phyloP scores from a whole-genome alignment of 2,797 vertebrate species.

The Acestrorhynchus altus region DNA sequence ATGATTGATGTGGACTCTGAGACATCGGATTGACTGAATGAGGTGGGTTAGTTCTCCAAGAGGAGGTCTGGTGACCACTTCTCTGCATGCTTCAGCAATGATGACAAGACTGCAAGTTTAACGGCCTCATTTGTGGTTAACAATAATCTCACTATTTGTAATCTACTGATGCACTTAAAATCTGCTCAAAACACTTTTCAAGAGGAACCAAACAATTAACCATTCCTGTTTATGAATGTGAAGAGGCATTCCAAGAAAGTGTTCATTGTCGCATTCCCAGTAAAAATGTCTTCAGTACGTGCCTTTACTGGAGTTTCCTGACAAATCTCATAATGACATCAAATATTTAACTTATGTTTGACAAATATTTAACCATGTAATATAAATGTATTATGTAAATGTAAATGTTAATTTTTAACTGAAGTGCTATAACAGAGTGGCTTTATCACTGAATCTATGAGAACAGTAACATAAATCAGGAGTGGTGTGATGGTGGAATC shows the following conservation, averaged over 20 bases:
- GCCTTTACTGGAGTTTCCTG: not conserved
- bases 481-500: not conserved
- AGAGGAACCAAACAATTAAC: not conserved
- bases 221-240: not conserved
- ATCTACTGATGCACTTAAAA: slow-evolving; percentile 25
- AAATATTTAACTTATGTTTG: slow-evolving; percentile 4
- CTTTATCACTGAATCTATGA: not conserved
- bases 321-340: not conserved
- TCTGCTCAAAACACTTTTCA: slow-evolving; percentile 7
- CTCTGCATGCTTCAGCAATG: not conserved
- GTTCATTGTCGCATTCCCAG: not conserved
- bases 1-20: too few relatives aligned
- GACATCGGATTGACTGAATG: too few relatives aligned
- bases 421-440: not conserved
- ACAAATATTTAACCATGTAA: slow-evolving; percentile 15
- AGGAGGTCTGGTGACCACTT: too few relatives aligned
- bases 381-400: too few relatives aligned
- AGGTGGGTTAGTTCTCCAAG: too few relatives aligned
- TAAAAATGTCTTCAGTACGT: not conserved
- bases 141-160: slow-evolving; percentile 3
- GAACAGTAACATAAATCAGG: not conserved
- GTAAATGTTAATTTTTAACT: slow-evolving; percentile 20
- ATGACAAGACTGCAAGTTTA: not conserved
- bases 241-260: not conserved
- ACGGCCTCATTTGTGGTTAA: not conserved